Conservation (phyloP, 2,888 invertebrate species). For the Parasteatoda lunata region DNA sequence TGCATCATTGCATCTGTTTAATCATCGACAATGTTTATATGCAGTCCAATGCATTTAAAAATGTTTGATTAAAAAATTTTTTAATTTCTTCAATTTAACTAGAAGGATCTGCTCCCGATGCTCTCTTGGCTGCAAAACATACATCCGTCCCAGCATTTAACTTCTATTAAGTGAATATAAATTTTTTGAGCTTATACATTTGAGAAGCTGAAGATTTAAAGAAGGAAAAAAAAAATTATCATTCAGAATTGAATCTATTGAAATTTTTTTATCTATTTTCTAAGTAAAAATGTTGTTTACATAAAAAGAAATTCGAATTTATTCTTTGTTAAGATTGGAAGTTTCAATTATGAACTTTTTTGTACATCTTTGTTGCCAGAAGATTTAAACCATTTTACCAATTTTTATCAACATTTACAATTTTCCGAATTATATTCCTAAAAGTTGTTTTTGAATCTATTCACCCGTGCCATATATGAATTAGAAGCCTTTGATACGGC, state of each 20-base stretch:
- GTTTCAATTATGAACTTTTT: no score
- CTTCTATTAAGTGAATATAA: background rate
- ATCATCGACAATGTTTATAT: no score
- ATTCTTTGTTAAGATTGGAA: no score
- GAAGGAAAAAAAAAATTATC: background rate
- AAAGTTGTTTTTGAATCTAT: background rate
- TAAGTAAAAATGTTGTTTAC: background rate
- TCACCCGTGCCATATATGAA: background rate
- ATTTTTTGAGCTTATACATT: slow-evolving; percentile 38
- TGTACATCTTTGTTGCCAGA: no score
- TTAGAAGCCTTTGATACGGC: background rate
- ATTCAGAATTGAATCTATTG: background rate
- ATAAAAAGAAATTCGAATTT: background rate
- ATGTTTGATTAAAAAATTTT: background rate
- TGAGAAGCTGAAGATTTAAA: background rate
- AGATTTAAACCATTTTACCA: no score
- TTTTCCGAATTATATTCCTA: background rate
- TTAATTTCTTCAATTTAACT: no score
- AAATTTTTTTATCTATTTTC: background rate
- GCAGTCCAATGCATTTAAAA: background rate
- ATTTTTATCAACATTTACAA: background rate
- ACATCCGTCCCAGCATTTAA: slow-evolving; percentile 41
- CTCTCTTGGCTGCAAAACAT: slow-evolving; percentile 14
- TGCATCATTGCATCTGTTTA: slow-evolving; percentile 4
- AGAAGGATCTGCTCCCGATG: slow-evolving; percentile 12